Evolutionary conservation across 64 coral and sea anemone genomes (phyloP), one percentile per base, ranked within the genome.

Genomic region (Catalaphyllia jardinei): DNA sequence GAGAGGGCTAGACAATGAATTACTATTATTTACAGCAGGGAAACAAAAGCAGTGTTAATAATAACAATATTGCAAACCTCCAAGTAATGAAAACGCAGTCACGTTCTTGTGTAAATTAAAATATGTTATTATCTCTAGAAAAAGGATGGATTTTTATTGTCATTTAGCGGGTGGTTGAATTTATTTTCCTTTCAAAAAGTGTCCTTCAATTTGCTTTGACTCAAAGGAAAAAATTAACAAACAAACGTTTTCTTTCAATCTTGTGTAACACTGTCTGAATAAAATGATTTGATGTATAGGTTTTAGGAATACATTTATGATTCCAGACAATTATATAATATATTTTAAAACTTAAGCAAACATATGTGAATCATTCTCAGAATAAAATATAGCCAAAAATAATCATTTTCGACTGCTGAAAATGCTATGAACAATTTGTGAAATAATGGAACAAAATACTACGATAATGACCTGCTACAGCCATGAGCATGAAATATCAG

Each of bases 1-100:
- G 81, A 71, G 62, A 71, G 25, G 10, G 42, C 20, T 2, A 63
- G 80, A 83, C 81, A 85, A 85, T 67, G 63, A 85, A 85, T 27
- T 62, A 29, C 9, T 29, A 28, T 67, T 24, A 46, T 39, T 64
- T 65, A 38, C 62, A 17, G 35, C 29, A 29, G 59, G 59, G 33
- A 67, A 24, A 83, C 60, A 83, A 83, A 67, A 42, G 61, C 31
- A 71, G n/a, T 64, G 62, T 51, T 83, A 71, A 63, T 71, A 11
- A 69, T 71, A 71, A 46, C n/a, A 71, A 85, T 71, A 49, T 85
- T 52, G 60, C 81, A 69, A n/a, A 80, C 30, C 63, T 64, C 62
- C 8, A 31, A 16, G 81, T 42, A 50, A 46, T 25, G n/a, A 85
- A 85, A 52, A 64, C 13, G 35, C 31, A 69, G 18, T 85, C 31